These are phyloP conservation scores for Prunella fulvescens DNA, from an alignment of 2,113 vertebrate genomes.

Conservation along the genomic window DNA sequence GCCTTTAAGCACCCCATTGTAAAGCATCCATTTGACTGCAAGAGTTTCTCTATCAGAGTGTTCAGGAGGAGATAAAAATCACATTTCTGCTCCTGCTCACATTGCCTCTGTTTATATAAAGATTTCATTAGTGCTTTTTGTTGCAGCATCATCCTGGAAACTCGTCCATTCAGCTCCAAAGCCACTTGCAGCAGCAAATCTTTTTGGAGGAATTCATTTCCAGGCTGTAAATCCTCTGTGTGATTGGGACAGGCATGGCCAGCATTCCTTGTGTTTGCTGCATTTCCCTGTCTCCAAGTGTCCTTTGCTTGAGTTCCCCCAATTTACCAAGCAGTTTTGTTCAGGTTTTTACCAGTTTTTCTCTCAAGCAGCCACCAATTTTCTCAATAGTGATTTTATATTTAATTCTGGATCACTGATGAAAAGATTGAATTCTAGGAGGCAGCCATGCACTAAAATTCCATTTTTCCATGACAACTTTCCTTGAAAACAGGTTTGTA, in stretches of 20 bases:
- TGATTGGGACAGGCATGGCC: neutral
- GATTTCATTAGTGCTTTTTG: constrained; percentile 15
- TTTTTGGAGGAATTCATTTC: neutral
- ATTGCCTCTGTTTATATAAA: constrained; percentile 1
- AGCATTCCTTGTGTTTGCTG: neutral
- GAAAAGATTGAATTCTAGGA: neutral
- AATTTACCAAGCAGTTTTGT: neutral
- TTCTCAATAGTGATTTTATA: neutral
- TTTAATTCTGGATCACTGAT: constrained; percentile 37
- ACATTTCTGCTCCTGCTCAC: constrained; percentile 12
- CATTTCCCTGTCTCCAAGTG: neutral
- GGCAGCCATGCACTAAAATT: neutral
- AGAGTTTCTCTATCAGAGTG: neutral
- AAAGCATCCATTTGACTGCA: neutral
- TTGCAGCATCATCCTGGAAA: neutral
- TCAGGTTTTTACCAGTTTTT: constrained; percentile 5
- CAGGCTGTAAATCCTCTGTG: neutral
- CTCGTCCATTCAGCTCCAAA: neutral
- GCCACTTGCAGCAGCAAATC: neutral
- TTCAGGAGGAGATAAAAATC: neutral
- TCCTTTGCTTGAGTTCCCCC: neutral
- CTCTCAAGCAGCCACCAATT: neutral
- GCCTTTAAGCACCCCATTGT: constrained; percentile 9
- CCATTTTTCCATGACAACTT: neutral
- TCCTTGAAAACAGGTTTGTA: neutral